phyloP scores from a whole-genome alignment of 2,888 invertebrate genomes.

The Agrochola macilenta region DNA sequence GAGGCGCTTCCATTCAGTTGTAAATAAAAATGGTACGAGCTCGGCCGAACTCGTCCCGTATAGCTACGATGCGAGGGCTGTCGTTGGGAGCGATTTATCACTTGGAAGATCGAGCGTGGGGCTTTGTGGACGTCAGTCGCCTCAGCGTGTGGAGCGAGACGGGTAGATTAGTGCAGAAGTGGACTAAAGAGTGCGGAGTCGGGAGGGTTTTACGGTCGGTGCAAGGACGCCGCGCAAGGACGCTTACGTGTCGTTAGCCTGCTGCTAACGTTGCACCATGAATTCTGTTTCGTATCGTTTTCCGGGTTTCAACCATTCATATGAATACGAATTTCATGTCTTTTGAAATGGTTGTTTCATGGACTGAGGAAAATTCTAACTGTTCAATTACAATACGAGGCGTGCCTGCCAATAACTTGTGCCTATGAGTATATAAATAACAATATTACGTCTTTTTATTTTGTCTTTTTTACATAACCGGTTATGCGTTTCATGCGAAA shows the following conservation, averaged over 20 bases:
- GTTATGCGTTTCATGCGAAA: conserved; percentile 42
- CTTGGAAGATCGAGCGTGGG: conserved; percentile 78
- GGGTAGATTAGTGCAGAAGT: conserved; percentile 59
- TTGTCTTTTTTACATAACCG: conserved; percentile 31
- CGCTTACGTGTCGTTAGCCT: conserved; percentile 80
- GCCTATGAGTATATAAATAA: conserved; percentile 14
- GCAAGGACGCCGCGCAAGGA: conserved; percentile 88
- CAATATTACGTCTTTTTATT: conserved; percentile 26
- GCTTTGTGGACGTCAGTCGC: conserved; percentile 71
- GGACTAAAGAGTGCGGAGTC: conserved; percentile 74
- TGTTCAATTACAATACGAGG: conserved; percentile 24
- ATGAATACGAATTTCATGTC: neutral
- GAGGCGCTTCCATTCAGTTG: conserved; percentile 80
- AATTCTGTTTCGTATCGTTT: conserved; percentile 20
- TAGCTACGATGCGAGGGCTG: conserved; percentile 81
- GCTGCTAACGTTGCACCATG: conserved; percentile 49
- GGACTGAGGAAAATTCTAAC: conserved; percentile 10
- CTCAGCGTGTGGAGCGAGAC: conserved; percentile 69
- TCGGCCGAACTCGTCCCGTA: conserved; percentile 79
- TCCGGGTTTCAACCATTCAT: conserved; percentile 8
- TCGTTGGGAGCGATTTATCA: conserved; percentile 85
- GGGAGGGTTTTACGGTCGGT: conserved; percentile 76
- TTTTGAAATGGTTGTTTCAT: conserved; percentile 6
- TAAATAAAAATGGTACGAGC: conserved; percentile 83
- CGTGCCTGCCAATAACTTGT: conserved; percentile 14